Base-by-base conservation (phyloP, 2,797 vertebrate species). In the Lepus townsendii region DNA sequence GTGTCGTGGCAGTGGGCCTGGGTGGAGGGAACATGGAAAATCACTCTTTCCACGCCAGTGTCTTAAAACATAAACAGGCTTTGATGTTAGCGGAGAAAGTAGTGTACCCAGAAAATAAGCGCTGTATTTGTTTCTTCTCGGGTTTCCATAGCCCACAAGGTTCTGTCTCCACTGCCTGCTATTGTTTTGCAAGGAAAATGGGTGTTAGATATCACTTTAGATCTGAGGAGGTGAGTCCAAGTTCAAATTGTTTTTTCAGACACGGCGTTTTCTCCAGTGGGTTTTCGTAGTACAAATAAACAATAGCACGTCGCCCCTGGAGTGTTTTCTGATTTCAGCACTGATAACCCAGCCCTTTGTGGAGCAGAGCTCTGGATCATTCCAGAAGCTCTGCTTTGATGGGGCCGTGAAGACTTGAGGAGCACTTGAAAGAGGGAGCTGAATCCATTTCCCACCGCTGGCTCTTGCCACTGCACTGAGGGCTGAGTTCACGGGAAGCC, bases 11-110 rank as follows among this genome's bases (percentile, higher is more conserved):
- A 63, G 90, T 95, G 97, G 96, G 96, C 84, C 92, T 95, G 97
- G 97, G 97, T 97, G 97, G 97, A 80, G 97, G 88, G 78, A 63
- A 42, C 97, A 42, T 65, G 96, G 85, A 76, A 95, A 90, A 85
- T 84, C 96, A 82, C 85, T 88, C 91, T 97, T 98, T 97, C 95
- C 89, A 92, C 82, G 83, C 90, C n/a, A 60, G 42, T 66, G 73
- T 91, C 90, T 88, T 91, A 96, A 93, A 89, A 60, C 22, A 93
- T 69, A 2, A 71, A 95, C 82, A n/a, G 7, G 83, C 93, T 97
- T 97, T 96, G 93, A 91, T 96, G 71, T 85, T 87, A 32, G 72
- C 92, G 94, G 90, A 90, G 79, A 97, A 69, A 76, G 91, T 68
- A 77, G 78, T 94, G 50, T n/a, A 4, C 83, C n/a, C 76, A 78